Conservation (phyloP, 2,888 invertebrate species). For the Deroplatys truncata region DNA sequence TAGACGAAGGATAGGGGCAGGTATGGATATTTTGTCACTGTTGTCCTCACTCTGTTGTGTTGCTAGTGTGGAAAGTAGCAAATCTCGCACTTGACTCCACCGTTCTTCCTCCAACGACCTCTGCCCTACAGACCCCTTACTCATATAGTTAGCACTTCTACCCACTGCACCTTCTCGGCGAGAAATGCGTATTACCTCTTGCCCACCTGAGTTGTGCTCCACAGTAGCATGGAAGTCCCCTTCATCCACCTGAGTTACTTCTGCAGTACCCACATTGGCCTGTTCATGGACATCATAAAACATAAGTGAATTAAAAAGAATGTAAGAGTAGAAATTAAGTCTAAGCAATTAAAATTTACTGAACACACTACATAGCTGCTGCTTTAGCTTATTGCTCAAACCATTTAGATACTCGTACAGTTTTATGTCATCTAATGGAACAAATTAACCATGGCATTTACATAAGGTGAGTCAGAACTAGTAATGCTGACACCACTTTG, state of each 20-base stretch:
- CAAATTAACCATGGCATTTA: too few species aligned
- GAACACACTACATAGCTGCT: neutral
- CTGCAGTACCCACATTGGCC: constrained; percentile 17
- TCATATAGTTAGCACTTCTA: neutral
- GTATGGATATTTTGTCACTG: neutral
- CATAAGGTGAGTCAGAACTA: too few species aligned
- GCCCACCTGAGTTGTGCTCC: constrained; percentile 17
- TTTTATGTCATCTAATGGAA: too few species aligned
- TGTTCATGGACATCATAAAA: neutral
- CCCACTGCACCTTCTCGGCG: neutral
- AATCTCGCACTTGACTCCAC: constrained; percentile 12
- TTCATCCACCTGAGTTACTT: constrained; percentile 22
- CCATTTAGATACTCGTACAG: too few species aligned
- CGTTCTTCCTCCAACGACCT: neutral
- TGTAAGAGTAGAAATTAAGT: too few species aligned
- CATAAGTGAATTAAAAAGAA: too few species aligned
- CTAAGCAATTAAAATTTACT: too few species aligned
- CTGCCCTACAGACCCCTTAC: neutral
- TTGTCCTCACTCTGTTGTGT: neutral
- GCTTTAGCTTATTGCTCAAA: neutral
- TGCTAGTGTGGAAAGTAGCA: neutral
- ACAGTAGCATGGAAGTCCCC: constrained; percentile 27
- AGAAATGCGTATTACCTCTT: constrained; percentile 26
- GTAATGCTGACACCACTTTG: too few species aligned
- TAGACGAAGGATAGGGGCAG: constrained; percentile 18